phyloP scores from a whole-genome alignment of 2,888 invertebrate species.

The Nomada ruficornis region DNA sequence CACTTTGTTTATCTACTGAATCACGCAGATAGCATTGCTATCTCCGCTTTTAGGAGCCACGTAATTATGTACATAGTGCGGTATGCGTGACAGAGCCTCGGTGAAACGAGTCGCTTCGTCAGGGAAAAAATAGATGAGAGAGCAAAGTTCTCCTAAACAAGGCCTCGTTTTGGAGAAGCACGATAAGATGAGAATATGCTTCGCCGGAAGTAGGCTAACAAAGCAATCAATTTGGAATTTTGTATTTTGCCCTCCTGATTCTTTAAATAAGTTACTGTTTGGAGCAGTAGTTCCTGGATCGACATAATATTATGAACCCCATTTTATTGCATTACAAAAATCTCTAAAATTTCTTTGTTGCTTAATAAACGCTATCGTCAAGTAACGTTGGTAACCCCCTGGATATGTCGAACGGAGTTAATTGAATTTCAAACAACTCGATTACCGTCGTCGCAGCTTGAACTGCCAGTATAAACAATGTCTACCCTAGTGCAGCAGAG shows the following conservation, averaged over 20 bases:
- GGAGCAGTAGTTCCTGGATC: no score
- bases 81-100: neutral
- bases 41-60: conserved; percentile 39
- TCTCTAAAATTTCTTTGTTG: neutral
- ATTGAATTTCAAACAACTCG: conserved; percentile 58
- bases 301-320: no score
- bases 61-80: neutral
- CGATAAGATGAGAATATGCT: conserved; percentile 29
- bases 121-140: conserved; percentile 1
- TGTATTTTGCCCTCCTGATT: neutral
- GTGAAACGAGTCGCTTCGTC: conserved; percentile 15
- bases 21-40: conserved; percentile 72
- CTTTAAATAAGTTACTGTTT: neutral
- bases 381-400: neutral
- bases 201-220: neutral
- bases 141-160: conserved; percentile 17
- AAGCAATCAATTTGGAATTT: neutral
- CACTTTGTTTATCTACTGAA: conserved; percentile 64
- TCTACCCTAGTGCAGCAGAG: conserved; percentile 37
- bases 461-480: conserved; percentile 64
- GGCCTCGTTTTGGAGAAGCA: conserved; percentile 2
- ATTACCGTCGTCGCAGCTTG: conserved; percentile 56
- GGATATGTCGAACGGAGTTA: conserved; percentile 20
- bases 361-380: neutral
- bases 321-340: no score